Percentiles rank a stretch among this genome's conserved stretches.
Conservation (phyloP, 2,797 vertebrate genomes). For the Choloepus didactylus region DNA sequence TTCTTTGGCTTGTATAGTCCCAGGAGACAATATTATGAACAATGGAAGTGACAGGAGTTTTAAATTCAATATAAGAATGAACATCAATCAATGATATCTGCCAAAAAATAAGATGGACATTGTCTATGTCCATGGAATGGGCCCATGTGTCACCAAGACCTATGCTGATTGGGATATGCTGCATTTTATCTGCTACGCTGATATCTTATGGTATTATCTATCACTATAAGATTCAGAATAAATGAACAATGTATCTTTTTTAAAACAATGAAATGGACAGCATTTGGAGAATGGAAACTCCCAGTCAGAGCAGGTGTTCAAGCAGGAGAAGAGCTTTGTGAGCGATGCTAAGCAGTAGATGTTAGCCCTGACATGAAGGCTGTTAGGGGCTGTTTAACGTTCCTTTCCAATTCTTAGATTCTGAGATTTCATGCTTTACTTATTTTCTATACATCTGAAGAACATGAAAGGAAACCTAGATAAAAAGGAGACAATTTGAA, state of each 20-base stretch:
- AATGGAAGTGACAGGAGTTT: not conserved
- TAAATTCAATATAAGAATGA: not conserved
- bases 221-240: conserved; percentile 81
- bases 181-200: conserved; percentile 95
- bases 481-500: too few species aligned
- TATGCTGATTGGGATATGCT: conserved; percentile 91
- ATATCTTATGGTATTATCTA: conserved; percentile 95
- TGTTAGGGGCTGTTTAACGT: not conserved
- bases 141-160: conserved; percentile 93
- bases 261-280: not conserved
- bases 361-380: not conserved
- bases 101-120: conserved; percentile 76
- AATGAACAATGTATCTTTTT: conserved; percentile 75
- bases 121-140: conserved; percentile 97
- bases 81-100: not conserved
- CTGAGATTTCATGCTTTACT: not conserved
- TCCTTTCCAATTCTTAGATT: not conserved
- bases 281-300: not conserved
- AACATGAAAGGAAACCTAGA: too few species aligned
- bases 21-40: too few species aligned
- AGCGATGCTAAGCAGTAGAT: not conserved
- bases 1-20: too few species aligned
- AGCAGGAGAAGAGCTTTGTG: not conserved
- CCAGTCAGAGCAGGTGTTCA: not conserved
- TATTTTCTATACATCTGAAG: too few species aligned